Conservation (phyloP, 2,888 invertebrate genomes). For the Eledone cirrhosa region DNA sequence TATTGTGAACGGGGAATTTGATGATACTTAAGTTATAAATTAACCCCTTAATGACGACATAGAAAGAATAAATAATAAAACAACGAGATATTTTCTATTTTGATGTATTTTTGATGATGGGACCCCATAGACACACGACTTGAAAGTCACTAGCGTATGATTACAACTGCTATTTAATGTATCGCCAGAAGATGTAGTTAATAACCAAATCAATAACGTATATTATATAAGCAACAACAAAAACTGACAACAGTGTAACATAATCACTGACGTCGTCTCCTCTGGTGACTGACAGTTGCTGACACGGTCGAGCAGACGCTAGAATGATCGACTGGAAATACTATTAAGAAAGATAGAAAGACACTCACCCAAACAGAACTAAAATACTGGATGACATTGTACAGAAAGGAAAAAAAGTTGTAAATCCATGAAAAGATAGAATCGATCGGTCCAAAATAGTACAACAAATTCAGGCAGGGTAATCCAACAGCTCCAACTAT, state of each 20-base stretch:
- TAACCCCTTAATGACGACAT: no score
- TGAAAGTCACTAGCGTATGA: no score
- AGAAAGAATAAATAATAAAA: no score
- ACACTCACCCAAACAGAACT: conserved; percentile 63
- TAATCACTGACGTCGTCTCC: background rate
- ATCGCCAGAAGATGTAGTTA: no score
- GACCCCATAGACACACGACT: no score
- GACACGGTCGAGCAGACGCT: conserved; percentile 2
- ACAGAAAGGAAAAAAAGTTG: conserved; percentile 49
- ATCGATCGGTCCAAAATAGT: conserved; percentile 76
- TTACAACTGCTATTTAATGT: no score
- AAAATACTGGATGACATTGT: conserved; percentile 61
- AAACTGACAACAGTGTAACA: background rate
- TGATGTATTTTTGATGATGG: no score
- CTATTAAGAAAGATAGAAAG: background rate
- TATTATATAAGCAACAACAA: no score
- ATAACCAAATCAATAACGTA: no score
- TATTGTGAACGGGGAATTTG: no score
- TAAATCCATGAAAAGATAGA: conserved; percentile 46
- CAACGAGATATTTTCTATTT: no score
- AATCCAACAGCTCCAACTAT: conserved; percentile 67
- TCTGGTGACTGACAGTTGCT: background rate
- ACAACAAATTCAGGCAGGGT: conserved; percentile 73
- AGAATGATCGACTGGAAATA: background rate
- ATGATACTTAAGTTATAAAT: no score